Conservation (phyloP, 2,888 invertebrate species). For the Ormyrus thymus region DNA sequence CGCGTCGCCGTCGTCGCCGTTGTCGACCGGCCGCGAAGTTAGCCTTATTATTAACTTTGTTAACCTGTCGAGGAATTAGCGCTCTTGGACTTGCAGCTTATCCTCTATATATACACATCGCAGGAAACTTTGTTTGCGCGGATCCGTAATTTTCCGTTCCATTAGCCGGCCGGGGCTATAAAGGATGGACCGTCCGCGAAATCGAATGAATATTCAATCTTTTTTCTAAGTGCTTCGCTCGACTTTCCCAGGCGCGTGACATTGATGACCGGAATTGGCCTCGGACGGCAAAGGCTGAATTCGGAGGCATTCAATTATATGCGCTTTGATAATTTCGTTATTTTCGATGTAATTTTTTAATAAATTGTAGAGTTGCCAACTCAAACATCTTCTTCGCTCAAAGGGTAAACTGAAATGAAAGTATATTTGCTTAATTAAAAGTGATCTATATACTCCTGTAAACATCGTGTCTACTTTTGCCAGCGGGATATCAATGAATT, state of each 20-base stretch:
- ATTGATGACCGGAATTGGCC: too few relatives aligned
- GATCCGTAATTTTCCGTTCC: conserved; percentile 47
- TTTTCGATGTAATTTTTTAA: too few relatives aligned
- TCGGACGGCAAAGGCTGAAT: too few relatives aligned
- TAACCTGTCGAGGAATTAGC: conserved; percentile 54
- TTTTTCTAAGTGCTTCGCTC: background rate
- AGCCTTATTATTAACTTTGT: conserved; percentile 56
- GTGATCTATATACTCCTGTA: background rate
- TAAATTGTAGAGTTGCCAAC: too few relatives aligned
- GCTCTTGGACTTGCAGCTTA: conserved; percentile 44
- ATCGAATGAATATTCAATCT: conserved; percentile 48
- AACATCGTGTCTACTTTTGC: background rate
- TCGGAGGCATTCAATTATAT: too few relatives aligned
- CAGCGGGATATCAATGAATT: too few relatives aligned
- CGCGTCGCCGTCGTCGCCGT: too few relatives aligned
- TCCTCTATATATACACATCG: conserved; percentile 19
- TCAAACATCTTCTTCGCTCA: too few relatives aligned
- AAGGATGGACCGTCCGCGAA: background rate
- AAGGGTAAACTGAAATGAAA: too few relatives aligned
- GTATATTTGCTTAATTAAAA: background rate
- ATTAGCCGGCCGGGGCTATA: conserved; percentile 17
- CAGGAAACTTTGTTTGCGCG: conserved; percentile 37
- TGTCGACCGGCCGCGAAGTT: conserved; percentile 45
- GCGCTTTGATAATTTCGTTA: too few relatives aligned
- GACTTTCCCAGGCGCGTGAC: too few relatives aligned